Base-by-base conservation (phyloP, 2,888 invertebrate species). In the Rotaria sp. region DNA sequence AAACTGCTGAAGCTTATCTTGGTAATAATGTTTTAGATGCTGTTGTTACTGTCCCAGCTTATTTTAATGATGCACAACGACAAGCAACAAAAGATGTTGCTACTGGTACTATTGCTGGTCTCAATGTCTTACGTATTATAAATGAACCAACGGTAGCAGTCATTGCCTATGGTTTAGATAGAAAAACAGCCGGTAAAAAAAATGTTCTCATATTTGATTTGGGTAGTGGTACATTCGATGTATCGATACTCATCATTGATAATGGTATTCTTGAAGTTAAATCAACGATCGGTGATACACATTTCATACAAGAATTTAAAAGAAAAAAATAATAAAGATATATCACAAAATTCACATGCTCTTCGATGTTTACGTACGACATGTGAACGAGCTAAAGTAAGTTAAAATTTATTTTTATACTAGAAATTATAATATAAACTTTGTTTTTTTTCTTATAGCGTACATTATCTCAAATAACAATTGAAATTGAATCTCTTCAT, bases 201-300 rank as follows among this genome's bases (percentile, higher is more conserved):
- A 92, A 93, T 89, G 93, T 93, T 1, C 91, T 93, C 55, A 93
- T 93, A 88, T 93, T 93, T 89, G n/a, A n/a, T n/a, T n/a, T n/a
- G n/a, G n/a, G n/a, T n/a, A n/a, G n/a, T n/a, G n/a, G n/a, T n/a
- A n/a, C n/a, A n/a, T n/a, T n/a, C n/a, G n/a, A n/a, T n/a, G n/a
- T n/a, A n/a, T n/a, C n/a, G n/a, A n/a, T n/a, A n/a, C n/a, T n/a
- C n/a, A n/a, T n/a, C n/a, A n/a, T n/a, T n/a, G n/a, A n/a, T n/a
- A n/a, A n/a, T n/a, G 96, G 91, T 93, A 93, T 94, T 88, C 97
- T 97, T 91, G 96, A 97, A 90, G 96, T 96, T 84, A 96, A 95
- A 90, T 95, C 96, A 13, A 97, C 96, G 24, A 95, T 96, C 87
- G 96, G 96, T 84, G 96, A 97, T 95, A 90, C 90, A 88, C 90